Evolutionary conservation across 2,888 invertebrate genomes (phyloP), one percentile per base, ranked within the genome.

Genomic region (Cloeon dipterum): DNA sequence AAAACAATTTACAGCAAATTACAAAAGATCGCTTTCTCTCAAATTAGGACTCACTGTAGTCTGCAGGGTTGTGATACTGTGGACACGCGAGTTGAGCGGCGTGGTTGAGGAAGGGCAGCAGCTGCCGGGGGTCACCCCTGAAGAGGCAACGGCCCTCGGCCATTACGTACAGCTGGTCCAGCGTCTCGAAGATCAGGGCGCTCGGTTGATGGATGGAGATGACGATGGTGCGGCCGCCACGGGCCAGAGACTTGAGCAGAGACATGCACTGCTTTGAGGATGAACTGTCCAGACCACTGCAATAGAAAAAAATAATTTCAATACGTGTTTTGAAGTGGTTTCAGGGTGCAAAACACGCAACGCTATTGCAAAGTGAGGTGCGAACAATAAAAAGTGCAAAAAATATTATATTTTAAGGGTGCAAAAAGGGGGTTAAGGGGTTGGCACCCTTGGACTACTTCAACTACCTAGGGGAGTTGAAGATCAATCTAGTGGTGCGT

Each of bases 161-260:
- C 13, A 93, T 61, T 37, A 86, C 75, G 54, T 88, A 89, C 4
- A 93, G 62, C 46, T 79, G 69, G 53, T 91, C 88, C 47, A 93
- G 88, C 69, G 83, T 85, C 57, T 89, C 86, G 51, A 93, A 88
- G 35, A 89, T 63, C 44, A 86, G 63, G 1, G 91, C 89, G 43
- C 85, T 86, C 0, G 93, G 91, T 54, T 91, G 91, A 54, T 93
- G 91, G 43, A 93, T 86, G 16, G 89, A 91, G 44, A 89, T 89
- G 35, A 91, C 68, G 4, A 93, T 69, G 0, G 89, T 89, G 34
- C 89, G 66, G 1, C 85, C 88, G 44, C 82, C 46, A 34, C 70
- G 65, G 0, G 89, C 86, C 36, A 91, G 59, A 41, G 69, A 68
- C 54, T 78, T 82, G 41, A 91, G 61, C 20, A 91, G 57, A 1